Conservation (phyloP, 2,113 vertebrate species). For the Macaca mulatta region DNA sequence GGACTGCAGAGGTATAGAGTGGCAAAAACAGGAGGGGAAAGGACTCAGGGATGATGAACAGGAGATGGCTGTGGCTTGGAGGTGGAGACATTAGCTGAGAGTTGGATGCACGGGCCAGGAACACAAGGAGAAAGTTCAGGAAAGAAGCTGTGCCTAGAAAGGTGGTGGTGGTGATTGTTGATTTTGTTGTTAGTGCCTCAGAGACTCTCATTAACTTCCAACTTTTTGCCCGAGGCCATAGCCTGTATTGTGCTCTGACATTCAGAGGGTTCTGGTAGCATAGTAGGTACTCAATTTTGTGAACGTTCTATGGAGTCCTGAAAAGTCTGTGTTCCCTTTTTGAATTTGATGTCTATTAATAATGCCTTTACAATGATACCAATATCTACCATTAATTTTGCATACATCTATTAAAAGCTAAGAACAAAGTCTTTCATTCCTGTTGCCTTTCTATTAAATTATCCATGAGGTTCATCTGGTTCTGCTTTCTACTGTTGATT, state of each 20-base stretch:
- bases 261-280: too few species aligned
- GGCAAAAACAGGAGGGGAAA: not conserved
- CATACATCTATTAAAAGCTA: not conserved
- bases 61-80: not conserved
- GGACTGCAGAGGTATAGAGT: not conserved
- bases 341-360: not conserved
- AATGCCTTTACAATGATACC: not conserved
- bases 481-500: slow-evolving; percentile 3
- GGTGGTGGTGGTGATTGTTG: not conserved
- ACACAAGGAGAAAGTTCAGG: not conserved
- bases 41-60: not conserved
- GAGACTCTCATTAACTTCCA: not conserved
- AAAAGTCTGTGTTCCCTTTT: not conserved
- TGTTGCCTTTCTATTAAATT: not conserved
- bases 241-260: not conserved
- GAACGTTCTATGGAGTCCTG: not conserved
- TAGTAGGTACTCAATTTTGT: not conserved
- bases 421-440: not conserved
- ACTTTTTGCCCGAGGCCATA: not conserved
- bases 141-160: not conserved
- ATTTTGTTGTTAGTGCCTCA: not conserved
- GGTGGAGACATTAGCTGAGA: not conserved
- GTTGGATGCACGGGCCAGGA: not conserved
- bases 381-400: not conserved
- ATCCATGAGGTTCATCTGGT: not conserved